These are phyloP conservation scores for Catocala sponsa DNA, from an alignment of 2,888 invertebrate genomes.

Conservation along the genomic window DNA sequence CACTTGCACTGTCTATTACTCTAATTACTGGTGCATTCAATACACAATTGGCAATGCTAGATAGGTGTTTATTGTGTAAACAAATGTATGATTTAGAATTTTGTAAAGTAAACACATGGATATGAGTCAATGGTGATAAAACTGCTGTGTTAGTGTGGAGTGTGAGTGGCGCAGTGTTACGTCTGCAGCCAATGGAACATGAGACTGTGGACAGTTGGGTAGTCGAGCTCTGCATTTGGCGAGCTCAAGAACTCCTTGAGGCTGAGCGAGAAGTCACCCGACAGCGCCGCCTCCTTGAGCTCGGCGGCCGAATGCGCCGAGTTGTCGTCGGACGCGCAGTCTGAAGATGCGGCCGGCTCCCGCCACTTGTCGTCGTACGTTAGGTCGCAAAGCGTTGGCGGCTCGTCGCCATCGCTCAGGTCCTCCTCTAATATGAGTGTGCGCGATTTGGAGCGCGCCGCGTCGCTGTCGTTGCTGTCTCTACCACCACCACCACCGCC, in stretches of 20 bases:
- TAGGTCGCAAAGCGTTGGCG: conserved; percentile 80
- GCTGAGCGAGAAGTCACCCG: conserved; percentile 65
- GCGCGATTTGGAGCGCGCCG: conserved; percentile 65
- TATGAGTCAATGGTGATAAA: conserved; percentile 48
- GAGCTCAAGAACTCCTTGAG: conserved; percentile 79
- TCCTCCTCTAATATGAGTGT: conserved; percentile 71
- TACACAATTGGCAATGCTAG: neutral
- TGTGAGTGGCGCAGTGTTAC: conserved; percentile 64
- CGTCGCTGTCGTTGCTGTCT: conserved; percentile 62
- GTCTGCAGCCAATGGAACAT: conserved; percentile 87
- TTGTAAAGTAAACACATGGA: conserved; percentile 43
- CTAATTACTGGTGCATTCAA: conserved; percentile 8
- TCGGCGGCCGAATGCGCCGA: conserved; percentile 77
- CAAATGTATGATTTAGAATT: conserved; percentile 24
- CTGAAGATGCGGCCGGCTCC: conserved; percentile 68
- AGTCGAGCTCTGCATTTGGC: conserved; percentile 82
- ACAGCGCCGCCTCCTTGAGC: conserved; percentile 59
- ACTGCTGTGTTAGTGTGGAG: conserved; percentile 43
- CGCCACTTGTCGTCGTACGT: conserved; percentile 78
- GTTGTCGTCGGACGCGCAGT: conserved; percentile 82
- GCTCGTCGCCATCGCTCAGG: conserved; percentile 79
- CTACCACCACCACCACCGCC: conserved; percentile 63
- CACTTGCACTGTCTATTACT: conserved; percentile 8
- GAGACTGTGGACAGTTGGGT: conserved; percentile 84
- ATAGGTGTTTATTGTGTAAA: no score